A percentile compares a stretch with the other conserved stretches of the same genome.
phyloP scores from a whole-genome alignment of 2,797 vertebrate species.

The Fistularia commersonii region DNA sequence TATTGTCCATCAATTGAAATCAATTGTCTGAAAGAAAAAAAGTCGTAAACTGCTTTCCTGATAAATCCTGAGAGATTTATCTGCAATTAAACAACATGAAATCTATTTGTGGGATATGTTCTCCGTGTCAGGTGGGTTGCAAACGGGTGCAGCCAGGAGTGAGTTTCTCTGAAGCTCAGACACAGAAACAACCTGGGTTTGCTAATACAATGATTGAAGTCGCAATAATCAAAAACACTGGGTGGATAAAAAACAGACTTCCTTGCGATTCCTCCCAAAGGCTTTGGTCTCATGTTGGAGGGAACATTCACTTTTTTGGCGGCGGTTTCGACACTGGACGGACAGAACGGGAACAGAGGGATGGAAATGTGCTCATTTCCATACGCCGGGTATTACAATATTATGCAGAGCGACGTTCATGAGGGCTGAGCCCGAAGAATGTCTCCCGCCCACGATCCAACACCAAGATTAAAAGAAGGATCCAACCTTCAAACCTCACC shows the following conservation, averaged over 20 bases:
- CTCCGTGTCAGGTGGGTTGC: constrained; percentile 3
- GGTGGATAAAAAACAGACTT: constrained; percentile 37
- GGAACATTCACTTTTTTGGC: constrained; percentile 5
- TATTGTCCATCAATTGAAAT: not conserved
- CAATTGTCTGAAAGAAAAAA: constrained; percentile 5
- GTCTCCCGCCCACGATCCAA: constrained; percentile 19
- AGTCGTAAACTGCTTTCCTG: no score
- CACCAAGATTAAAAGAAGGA: constrained; percentile 15
- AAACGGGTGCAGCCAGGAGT: constrained; percentile 34
- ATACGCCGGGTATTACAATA: constrained; percentile 1
- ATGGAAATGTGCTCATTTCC: constrained; percentile 7
- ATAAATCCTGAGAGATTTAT: constrained; percentile 19
- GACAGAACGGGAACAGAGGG: constrained; percentile 1
- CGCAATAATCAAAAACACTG: constrained; percentile 1
- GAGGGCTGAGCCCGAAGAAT: constrained; percentile 15
- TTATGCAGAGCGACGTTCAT: constrained; percentile 17
- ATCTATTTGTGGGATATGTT: constrained; percentile 34
- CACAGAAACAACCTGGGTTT: constrained; percentile 24
- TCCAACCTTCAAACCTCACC: constrained; percentile 31
- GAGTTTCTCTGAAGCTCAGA: constrained; percentile 38
- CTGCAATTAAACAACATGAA: no score
- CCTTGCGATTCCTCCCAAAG: constrained; percentile 16
- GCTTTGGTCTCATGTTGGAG: constrained; percentile 19
- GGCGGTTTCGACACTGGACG: not conserved
- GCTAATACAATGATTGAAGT: constrained; percentile 36